Evolutionary conservation across 2,797 vertebrate genomes (phyloP), one percentile per base, ranked within the genome.

Genomic region (Mionectes olivaceus): DNA sequence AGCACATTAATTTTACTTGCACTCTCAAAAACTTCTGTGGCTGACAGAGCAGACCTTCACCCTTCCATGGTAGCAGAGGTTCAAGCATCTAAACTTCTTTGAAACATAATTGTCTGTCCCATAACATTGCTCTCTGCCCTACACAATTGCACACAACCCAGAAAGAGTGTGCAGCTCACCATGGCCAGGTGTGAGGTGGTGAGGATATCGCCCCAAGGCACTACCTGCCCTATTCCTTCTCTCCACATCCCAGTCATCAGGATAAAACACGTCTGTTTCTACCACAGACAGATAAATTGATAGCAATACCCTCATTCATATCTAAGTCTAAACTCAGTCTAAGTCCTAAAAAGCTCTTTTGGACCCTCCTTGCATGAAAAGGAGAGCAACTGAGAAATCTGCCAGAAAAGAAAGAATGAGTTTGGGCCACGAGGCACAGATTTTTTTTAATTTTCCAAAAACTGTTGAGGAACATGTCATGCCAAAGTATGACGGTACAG

Each of bases 161-260:
- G 41, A 69, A 61, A 53, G 17, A 55, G 15, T 9, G 25, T 49
- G 15, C 46, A 69, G 8, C 2, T 77, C 28, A 65, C 17, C n/a
- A 23, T 10, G 32, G 41, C 2, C 2, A 14, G 18, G 18, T 33
- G n/a, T 21, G 5, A 11, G 8, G 28, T 33, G 17, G 49, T 44
- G 28, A 70, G 17, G n/a, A 32, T 57, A 18, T 33, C 2, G 10
- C 13, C 7, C 2, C 2, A 2, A 9, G 21, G 5, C 1, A 0
- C 59, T 68, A 27, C 0, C 1, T 27, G 35, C 3, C 13, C 8
- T 7, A 1, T 16, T 43, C 19, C 71, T 71, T 7, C 13, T 64
- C 9, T n/a, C 19, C 41, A 56, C 24, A 59, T 49, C 3, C 19
- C 3, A 2, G 13, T 67, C 52, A 75, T 67, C 52, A 75, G 32